Evolutionary conservation across 2,797 vertebrate species (phyloP).

Genomic region (Uromys caudimaculatus): DNA sequence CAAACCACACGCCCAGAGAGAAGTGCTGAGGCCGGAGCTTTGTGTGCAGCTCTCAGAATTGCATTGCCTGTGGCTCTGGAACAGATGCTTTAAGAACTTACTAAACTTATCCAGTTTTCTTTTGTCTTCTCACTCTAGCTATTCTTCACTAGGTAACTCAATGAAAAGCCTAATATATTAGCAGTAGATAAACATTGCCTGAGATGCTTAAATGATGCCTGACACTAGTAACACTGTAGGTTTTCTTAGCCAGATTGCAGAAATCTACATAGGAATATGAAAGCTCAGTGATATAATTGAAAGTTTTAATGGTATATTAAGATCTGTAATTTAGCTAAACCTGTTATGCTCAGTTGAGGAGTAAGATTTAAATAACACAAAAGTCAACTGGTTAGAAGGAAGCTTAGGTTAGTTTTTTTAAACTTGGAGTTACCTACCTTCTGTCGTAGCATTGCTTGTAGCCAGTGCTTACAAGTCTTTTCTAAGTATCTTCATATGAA

Average conservation of each 20-base stretch:
- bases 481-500: constrained; percentile 49
- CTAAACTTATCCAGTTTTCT: neutral
- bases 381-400: constrained; percentile 32
- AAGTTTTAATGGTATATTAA: constrained; percentile 34
- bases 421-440: constrained; percentile 30
- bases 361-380: constrained; percentile 53
- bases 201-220: constrained; percentile 69
- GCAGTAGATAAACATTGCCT: constrained; percentile 23
- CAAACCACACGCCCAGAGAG: neutral
- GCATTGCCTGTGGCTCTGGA: constrained; percentile 59
- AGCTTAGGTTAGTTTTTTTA: constrained; percentile 57
- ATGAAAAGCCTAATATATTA: neutral
- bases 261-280: constrained; percentile 45
- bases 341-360: constrained; percentile 27
- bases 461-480: constrained; percentile 59
- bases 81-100: constrained; percentile 24
- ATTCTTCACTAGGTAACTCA: constrained; percentile 25
- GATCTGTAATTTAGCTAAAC: constrained; percentile 31
- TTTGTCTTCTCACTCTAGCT: neutral
- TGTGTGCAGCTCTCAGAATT: neutral
- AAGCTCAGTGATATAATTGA: constrained; percentile 26
- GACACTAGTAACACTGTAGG: constrained; percentile 50
- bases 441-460: neutral
- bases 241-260: constrained; percentile 39
- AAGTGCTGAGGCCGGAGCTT: neutral